Conservation (phyloP, 92 coral and sea anemone species). For the Porites evermanni region DNA sequence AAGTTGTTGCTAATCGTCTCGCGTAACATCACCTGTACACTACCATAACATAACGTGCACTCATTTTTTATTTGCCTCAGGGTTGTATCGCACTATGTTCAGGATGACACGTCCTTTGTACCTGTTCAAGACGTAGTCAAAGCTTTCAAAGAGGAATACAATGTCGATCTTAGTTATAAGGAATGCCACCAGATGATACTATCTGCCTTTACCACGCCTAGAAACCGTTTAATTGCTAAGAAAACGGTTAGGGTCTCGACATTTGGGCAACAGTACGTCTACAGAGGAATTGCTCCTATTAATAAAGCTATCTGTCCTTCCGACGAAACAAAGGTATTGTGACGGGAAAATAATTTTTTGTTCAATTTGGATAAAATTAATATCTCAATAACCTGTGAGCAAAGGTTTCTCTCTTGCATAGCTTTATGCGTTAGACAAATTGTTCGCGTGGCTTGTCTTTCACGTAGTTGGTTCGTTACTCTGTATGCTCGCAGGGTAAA, state of each 20-base stretch:
- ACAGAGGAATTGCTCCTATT: constrained; percentile 82
- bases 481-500: too few relatives aligned
- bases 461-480: too few relatives aligned
- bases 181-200: constrained; percentile 92
- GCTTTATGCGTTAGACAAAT: too few relatives aligned
- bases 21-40: not conserved
- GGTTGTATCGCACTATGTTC: constrained; percentile 80
- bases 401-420: not conserved
- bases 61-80: constrained; percentile 37
- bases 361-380: not conserved
- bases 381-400: not conserved
- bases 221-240: constrained; percentile 78
- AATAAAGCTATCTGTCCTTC: not conserved
- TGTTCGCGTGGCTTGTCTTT: too few relatives aligned
- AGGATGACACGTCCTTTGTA: constrained; percentile 78
- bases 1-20: too few relatives aligned
- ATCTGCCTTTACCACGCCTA: constrained; percentile 84
- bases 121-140: constrained; percentile 93
- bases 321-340: not conserved
- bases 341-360: too few relatives aligned
- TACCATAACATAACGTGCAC: not conserved
- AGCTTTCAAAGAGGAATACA: constrained; percentile 74
- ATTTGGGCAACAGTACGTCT: constrained; percentile 84
- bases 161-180: constrained; percentile 88
- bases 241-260: constrained; percentile 87